phyloP scores from a whole-genome alignment of 2,888 invertebrate species.

The Endotricha flammealis region DNA sequence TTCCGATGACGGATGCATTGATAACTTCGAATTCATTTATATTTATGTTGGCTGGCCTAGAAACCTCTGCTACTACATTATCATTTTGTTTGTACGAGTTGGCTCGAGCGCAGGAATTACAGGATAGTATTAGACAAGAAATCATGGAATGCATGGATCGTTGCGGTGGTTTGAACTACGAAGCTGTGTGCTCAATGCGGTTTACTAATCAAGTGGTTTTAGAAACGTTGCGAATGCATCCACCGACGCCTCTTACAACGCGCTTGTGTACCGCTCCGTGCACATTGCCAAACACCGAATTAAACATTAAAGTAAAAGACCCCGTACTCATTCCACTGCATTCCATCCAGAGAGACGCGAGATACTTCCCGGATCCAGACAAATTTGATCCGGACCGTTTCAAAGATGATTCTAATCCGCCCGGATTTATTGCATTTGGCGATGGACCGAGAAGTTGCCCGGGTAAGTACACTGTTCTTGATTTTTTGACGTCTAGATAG shows the following conservation, averaged over 20 bases:
- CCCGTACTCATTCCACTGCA: constrained; percentile 59
- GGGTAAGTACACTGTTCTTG: constrained; percentile 38
- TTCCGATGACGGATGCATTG: constrained; percentile 64
- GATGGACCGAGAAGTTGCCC: constrained; percentile 69
- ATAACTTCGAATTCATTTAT: constrained; percentile 73
- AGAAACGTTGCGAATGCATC: constrained; percentile 63
- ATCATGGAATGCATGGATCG: constrained; percentile 48
- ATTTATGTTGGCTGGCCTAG: constrained; percentile 71
- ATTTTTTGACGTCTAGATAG: too few species aligned
- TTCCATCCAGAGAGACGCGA: constrained; percentile 60
- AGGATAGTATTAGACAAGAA: constrained; percentile 51
- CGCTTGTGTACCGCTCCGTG: constrained; percentile 61
- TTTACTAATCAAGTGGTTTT: constrained; percentile 45
- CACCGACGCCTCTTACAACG: constrained; percentile 64
- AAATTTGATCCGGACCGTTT: constrained; percentile 65
- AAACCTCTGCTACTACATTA: constrained; percentile 62
- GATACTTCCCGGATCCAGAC: constrained; percentile 57
- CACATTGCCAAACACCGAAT: constrained; percentile 44
- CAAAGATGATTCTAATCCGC: constrained; percentile 46
- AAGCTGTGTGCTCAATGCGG: constrained; percentile 58
- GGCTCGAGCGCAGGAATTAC: constrained; percentile 56
- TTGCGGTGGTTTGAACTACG: constrained; percentile 54
- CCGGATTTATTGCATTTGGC: constrained; percentile 62
- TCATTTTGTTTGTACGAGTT: constrained; percentile 68
- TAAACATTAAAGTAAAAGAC: constrained; percentile 50